A percentile compares a stretch with the other conserved stretches of the same genome.
Evolutionary conservation across 2,888 invertebrate genomes (phyloP).

Genomic region (Apodemia mormo): DNA sequence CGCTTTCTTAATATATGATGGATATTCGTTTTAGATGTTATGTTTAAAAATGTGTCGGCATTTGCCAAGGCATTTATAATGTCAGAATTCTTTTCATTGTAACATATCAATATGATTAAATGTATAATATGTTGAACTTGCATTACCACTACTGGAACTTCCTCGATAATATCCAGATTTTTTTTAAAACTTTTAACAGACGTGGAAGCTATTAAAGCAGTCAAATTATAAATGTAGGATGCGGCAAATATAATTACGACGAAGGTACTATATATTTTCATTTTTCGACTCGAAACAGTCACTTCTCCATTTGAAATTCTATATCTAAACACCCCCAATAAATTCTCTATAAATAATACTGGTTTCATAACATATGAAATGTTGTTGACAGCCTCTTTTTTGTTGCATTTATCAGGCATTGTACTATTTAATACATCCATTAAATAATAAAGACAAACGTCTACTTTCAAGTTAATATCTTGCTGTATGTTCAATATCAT

Average conservation of each 20-base stretch:
- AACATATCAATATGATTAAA: slow-evolving; percentile 13
- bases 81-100: slow-evolving; percentile 19
- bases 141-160: slow-evolving; percentile 6
- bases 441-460: not conserved
- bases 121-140: slow-evolving; percentile 22
- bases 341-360: slow-evolving; percentile 43
- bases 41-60: slow-evolving; percentile 29
- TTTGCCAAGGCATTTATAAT: slow-evolving; percentile 24
- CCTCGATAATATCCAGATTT: slow-evolving; percentile 17
- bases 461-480: not conserved
- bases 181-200: not conserved
- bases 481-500: not conserved
- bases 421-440: not conserved
- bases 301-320: slow-evolving; percentile 40
- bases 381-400: not conserved
- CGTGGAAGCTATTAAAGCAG: not conserved
- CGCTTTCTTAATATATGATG: slow-evolving; percentile 20
- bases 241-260: slow-evolving; percentile 35
- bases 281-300: slow-evolving; percentile 39
- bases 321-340: slow-evolving; percentile 53
- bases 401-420: not conserved
- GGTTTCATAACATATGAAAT: slow-evolving; percentile 40
- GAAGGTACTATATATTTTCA: slow-evolving; percentile 45
- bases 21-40: slow-evolving; percentile 20
- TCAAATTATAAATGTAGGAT: slow-evolving; percentile 28